Percentiles rank a stretch among this genome's conserved stretches.
phyloP scores from a whole-genome alignment of 1,140 invertebrate genomes.

The Drosophila chauvacae region DNA sequence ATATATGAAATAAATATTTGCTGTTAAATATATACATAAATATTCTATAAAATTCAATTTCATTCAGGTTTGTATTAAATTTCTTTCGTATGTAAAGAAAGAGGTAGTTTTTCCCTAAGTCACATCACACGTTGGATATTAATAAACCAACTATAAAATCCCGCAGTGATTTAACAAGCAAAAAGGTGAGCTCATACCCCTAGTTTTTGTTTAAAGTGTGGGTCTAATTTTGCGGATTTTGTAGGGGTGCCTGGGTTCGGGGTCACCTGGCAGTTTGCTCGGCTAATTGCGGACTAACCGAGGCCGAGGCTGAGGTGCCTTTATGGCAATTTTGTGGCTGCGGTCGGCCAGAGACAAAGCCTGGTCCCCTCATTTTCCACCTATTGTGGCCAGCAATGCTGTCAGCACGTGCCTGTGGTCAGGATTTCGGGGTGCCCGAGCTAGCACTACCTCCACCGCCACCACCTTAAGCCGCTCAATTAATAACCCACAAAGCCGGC shows the following conservation, averaged over 20 bases:
- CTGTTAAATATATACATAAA: background rate
- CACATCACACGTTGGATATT: background rate
- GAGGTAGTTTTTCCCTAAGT: background rate
- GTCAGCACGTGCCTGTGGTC: conserved; percentile 64
- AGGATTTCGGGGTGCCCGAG: conserved; percentile 27
- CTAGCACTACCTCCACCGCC: background rate
- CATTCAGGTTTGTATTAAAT: background rate
- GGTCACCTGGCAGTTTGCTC: conserved; percentile 47
- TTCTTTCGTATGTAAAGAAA: background rate
- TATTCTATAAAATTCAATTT: background rate
- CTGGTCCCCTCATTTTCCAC: conserved; percentile 13
- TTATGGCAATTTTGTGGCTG: conserved; percentile 60
- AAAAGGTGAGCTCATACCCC: background rate
- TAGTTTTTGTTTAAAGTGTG: conserved; percentile 25
- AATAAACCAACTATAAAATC: background rate
- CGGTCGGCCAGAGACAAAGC: conserved; percentile 38
- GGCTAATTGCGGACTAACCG: conserved; percentile 58
- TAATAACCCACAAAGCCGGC: conserved; percentile 57
- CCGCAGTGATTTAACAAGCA: background rate
- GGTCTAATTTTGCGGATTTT: conserved; percentile 26
- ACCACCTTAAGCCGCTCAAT: conserved; percentile 67
- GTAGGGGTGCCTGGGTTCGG: conserved; percentile 10
- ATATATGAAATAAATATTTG: background rate
- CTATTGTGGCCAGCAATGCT: conserved; percentile 8
- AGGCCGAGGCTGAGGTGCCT: conserved; percentile 31